Evolutionary conservation across 2,797 vertebrate species (phyloP), one percentile per base, ranked within the genome.

Genomic region (Periparus ater): DNA sequence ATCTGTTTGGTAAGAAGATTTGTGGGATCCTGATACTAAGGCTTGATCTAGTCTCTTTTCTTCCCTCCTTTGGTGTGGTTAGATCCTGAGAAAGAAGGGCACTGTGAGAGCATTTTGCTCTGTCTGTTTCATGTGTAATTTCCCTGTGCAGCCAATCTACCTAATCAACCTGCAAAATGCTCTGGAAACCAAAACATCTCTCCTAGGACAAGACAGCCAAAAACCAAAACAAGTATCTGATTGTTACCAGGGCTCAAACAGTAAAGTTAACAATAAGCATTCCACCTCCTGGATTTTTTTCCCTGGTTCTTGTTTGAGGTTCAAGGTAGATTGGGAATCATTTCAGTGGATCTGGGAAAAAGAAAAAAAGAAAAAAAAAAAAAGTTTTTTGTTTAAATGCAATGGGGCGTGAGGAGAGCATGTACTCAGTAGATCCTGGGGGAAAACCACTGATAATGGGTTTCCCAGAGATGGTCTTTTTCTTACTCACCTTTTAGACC

Each of bases 381-480:
- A 36, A 25, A 0, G 42, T 42, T 16, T 70, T 81, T 81, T 83
- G 5, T 76, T 87, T 36, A 75, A 66, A 48, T 84, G 75, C 42
- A 66, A 2, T 67, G 75, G 54, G 60, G 54, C 54, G 10, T 82
- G 68, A 83, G 71, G 42, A 68, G 80, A 83, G 44, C 68, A 62
- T 38, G 53, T 66, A 65, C 75, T 85, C 76, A 34, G 73, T 21
- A 86, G 82, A 50, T 93, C 89, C 70, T 62, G 21, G 34, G 70
- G 80, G 75, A 94, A 93, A 75, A 67, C 70, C 22, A n/a, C 36
- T 84, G 78, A 63, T 83, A 77, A 82, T 88, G 67, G 48, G 38
- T 88, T 95, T 95, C 57, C 57, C 45, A 54, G 89, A 76, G 57
- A 62, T 80, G 51, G 67, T 58, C 71, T 87, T 88, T 70, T 68